Percentiles rank a stretch among this genome's conserved stretches.
Conservation (phyloP, 2,888 invertebrate species). For the Eutolmus rufibarbis region DNA sequence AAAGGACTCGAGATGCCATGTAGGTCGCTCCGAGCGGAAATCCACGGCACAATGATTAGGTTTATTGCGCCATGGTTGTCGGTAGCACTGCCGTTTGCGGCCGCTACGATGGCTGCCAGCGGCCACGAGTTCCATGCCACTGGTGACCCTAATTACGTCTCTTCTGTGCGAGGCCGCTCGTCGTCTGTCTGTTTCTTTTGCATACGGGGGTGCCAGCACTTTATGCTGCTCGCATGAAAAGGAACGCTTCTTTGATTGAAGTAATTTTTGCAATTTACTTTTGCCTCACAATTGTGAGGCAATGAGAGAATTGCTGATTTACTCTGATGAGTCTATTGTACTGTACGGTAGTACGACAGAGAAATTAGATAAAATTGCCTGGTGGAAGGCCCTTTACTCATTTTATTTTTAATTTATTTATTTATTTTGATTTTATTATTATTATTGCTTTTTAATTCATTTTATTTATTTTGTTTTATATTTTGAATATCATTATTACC, state of each 20-base stretch:
- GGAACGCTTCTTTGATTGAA: background rate
- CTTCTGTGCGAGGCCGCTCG: background rate
- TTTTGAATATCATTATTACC: background rate
- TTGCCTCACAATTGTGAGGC: background rate
- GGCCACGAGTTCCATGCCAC: background rate
- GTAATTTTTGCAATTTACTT: background rate
- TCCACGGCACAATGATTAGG: conserved; percentile 35
- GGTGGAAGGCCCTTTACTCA: too few species aligned
- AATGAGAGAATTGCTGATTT: background rate
- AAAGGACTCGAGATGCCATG: conserved; percentile 22
- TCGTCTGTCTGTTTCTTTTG: background rate
- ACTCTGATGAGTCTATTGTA: background rate
- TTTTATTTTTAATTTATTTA: too few species aligned
- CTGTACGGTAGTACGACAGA: background rate
- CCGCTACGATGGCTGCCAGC: background rate
- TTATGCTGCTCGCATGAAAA: background rate
- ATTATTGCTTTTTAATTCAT: too few species aligned
- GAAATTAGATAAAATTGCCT: background rate
- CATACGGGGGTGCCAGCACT: background rate
- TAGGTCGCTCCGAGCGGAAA: conserved; percentile 13
- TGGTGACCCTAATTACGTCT: conserved; percentile 11
- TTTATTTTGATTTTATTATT: too few species aligned
- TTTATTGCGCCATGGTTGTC: background rate
- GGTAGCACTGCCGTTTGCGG: background rate
- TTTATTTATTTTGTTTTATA: too few species aligned